These are phyloP conservation scores for Helostoma temminkii DNA, from an alignment of 2,797 vertebrate species.

Conservation along the genomic window DNA sequence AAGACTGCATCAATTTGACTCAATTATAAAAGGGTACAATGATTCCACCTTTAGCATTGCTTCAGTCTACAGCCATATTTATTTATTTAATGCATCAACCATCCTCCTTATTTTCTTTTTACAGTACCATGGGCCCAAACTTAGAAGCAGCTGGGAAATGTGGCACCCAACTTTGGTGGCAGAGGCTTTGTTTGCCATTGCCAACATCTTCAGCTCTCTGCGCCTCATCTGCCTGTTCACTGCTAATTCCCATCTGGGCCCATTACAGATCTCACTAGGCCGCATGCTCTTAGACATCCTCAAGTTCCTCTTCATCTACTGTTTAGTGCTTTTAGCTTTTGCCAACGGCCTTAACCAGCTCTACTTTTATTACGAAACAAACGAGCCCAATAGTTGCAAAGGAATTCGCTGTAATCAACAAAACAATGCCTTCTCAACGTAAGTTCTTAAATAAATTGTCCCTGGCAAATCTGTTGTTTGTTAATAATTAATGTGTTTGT, in stretches of 20 bases:
- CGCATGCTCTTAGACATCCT: slow-evolving; percentile 98
- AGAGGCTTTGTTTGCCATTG: slow-evolving; percentile 95
- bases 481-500: slow-evolving; percentile 22
- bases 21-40: not conserved
- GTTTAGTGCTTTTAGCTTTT: slow-evolving; percentile 95
- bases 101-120: slow-evolving; percentile 46
- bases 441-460: slow-evolving; percentile 60
- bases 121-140: slow-evolving; percentile 87
- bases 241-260: slow-evolving; percentile 97
- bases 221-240: slow-evolving; percentile 98
- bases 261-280: slow-evolving; percentile 97
- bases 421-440: slow-evolving; percentile 99
- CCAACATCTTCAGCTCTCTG: slow-evolving; percentile 98
- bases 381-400: slow-evolving; percentile 81
- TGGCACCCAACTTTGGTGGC: slow-evolving; percentile 97
- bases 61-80: too few relatives aligned
- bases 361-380: slow-evolving; percentile 92
- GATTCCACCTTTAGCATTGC: not conserved
- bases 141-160: slow-evolving; percentile 90
- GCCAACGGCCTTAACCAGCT: slow-evolving; percentile 98
- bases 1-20: not conserved
- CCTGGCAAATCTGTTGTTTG: slow-evolving; percentile 23
- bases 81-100: not conserved
- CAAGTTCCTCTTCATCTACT: slow-evolving; percentile 99
- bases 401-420: slow-evolving; percentile 93